Evolutionary conservation across 2,797 vertebrate genomes (phyloP), one percentile per base, ranked within the genome.

Genomic region (Gymnocypris eckloni): DNA sequence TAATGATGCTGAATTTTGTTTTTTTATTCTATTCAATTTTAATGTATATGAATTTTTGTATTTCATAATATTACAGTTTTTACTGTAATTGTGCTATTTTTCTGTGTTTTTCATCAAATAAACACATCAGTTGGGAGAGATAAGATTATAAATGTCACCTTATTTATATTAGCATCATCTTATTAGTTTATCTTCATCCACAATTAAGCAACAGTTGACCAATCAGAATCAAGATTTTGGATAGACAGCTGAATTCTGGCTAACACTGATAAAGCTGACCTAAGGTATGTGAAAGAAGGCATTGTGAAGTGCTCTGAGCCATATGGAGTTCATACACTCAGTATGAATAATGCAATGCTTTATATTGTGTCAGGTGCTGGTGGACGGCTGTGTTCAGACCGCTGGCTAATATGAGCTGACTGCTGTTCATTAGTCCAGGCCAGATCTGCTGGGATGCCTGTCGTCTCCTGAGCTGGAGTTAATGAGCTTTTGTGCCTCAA

Each of bases 401-500:
- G 5, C 67, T 54, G 39, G 48, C 83, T 87, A 81, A 77, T 85
- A 48, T 78, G 45, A 80, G 43, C 64, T 37, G 48, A 84, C n/a
- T 84, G 70, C 20, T 43, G 37, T 84, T 76, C 45, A 72, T 86
- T 77, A 84, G 79, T 88, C 54, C 37, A 22, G 66, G 59, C 50
- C 25, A 73, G 73, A 86, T 76, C 73, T 81, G 59, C 80, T 81
- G 71, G 33, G 22, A 50, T 25, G 39, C 52, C 82, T 33, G 61
- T 64, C 22, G 52, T 84, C 52, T 88, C 72, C 28, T 56, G 61
- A 83, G 76, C 52, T 78, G 33, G 37, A 79, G 39, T 54, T 86
- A 84, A 84, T 83, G 52, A 78, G 70, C 50, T 81, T 86, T 73
- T 69, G 22, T 85, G 54, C 22, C 79, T 79, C 61, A 56, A 79